These are phyloP conservation scores for Brenthis hecate DNA, from an alignment of 2,888 invertebrate species.

Conservation along the genomic window DNA sequence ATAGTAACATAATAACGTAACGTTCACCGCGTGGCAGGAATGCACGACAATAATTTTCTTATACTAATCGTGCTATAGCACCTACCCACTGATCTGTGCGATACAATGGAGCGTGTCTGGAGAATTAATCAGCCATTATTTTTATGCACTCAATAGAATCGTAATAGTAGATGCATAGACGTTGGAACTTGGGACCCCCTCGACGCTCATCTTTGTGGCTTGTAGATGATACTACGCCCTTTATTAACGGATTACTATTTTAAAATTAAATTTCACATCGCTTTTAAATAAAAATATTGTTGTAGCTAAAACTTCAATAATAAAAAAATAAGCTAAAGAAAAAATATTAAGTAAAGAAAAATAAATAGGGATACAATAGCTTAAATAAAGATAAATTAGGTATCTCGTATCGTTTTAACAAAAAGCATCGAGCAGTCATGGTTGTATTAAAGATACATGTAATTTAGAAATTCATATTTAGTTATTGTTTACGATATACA, in stretches of 20 bases:
- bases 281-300: neutral
- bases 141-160: conserved; percentile 37
- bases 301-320: neutral
- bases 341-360: no score
- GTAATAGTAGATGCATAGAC: conserved; percentile 29
- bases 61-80: conserved; percentile 37
- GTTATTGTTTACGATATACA: conserved; percentile 7
- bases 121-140: conserved; percentile 45
- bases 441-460: neutral
- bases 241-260: neutral
- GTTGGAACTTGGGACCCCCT: conserved; percentile 31
- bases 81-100: conserved; percentile 47
- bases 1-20: neutral
- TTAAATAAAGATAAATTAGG: no score
- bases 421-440: no score
- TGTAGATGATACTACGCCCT: neutral
- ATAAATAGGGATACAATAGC: no score
- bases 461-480: neutral
- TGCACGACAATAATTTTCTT: conserved; percentile 14
- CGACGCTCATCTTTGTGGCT: neutral
- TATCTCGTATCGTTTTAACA: no score
- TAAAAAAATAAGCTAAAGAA: neutral
- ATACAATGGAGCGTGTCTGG: conserved; percentile 52
- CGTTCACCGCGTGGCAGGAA: neutral
- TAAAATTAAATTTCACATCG: neutral